Percentiles rank a stretch among this genome's conserved stretches.
These are phyloP conservation scores for Oncorhynchus gorbuscha DNA, from an alignment of 2,113 vertebrate genomes.

Conservation along the genomic window DNA sequence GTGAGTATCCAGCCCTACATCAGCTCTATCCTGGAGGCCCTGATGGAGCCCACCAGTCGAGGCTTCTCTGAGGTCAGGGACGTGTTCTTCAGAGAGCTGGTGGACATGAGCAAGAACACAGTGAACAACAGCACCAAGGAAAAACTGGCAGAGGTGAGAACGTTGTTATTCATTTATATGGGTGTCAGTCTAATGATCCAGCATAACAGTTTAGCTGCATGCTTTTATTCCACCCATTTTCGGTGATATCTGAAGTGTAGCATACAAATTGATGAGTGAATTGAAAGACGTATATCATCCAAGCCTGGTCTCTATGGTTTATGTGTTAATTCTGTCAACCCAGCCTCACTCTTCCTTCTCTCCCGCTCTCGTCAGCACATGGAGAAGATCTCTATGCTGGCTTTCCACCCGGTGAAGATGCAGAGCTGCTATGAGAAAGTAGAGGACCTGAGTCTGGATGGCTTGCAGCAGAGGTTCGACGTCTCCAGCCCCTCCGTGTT, in stretches of 20 bases:
- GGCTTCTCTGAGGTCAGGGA: conserved; percentile 89
- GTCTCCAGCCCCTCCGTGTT: conserved; percentile 88
- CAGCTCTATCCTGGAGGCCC: conserved; percentile 89
- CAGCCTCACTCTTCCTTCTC: background rate
- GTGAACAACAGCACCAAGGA: conserved; percentile 85
- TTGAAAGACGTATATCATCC: no score
- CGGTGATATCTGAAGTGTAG: no score
- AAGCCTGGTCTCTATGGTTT: no score
- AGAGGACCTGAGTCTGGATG: conserved; percentile 86
- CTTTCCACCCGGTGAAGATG: conserved; percentile 93
- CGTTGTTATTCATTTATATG: no score
- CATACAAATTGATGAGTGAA: no score
- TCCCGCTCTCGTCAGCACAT: conserved; percentile 77
- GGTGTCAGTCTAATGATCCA: background rate
- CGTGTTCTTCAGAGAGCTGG: conserved; percentile 89
- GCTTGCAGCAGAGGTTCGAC: conserved; percentile 90
- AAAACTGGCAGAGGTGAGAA: conserved; percentile 83
- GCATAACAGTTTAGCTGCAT: background rate
- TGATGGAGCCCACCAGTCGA: conserved; percentile 93
- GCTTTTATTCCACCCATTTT: background rate
- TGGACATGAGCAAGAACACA: conserved; percentile 89
- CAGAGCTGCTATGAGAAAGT: conserved; percentile 90
- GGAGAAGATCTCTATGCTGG: conserved; percentile 90
- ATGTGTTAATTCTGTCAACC: background rate
- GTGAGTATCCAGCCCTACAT: conserved; percentile 92